These are phyloP conservation scores for Diplosoma virens DNA, from an alignment of 23 tunicate genomes.

Conservation along the genomic window DNA sequence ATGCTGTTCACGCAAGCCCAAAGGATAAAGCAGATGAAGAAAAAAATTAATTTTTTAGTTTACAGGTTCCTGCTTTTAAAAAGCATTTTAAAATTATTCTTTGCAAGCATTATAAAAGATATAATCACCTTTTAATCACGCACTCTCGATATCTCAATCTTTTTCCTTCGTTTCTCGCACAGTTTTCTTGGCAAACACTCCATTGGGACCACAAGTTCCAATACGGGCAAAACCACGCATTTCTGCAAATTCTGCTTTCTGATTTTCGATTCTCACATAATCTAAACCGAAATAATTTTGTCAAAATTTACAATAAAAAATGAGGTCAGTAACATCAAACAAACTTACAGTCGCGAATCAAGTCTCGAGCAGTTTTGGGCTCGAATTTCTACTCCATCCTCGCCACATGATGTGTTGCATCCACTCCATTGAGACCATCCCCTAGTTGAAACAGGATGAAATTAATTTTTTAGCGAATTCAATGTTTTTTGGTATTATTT, in stretches of 20 bases:
- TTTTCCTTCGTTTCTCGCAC: conserved; percentile 19
- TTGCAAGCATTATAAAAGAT: no score
- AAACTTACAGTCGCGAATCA: background rate
- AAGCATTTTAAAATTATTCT: no score
- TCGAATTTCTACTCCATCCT: conserved; percentile 35
- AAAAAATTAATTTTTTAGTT: no score
- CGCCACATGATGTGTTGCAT: conserved; percentile 53
- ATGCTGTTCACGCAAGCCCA: no score
- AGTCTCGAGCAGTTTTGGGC: conserved; percentile 16
- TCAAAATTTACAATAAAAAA: no score
- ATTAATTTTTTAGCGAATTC: background rate
- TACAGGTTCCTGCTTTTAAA: no score
- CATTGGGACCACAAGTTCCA: conserved; percentile 43
- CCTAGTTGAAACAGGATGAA: background rate
- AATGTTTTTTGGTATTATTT: no score
- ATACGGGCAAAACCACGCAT: conserved; percentile 24
- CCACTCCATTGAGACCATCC: conserved; percentile 44
- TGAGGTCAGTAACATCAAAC: no score
- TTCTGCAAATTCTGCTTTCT: conserved; percentile 26
- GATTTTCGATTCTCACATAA: conserved; percentile 12
- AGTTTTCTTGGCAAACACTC: conserved; percentile 22
- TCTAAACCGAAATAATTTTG: no score
- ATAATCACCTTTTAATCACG: conserved; percentile 39
- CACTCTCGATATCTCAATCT: conserved; percentile 28
- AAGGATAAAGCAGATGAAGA: no score